Conservation (phyloP, 2,888 invertebrate species). For the Philereme vetulata region DNA sequence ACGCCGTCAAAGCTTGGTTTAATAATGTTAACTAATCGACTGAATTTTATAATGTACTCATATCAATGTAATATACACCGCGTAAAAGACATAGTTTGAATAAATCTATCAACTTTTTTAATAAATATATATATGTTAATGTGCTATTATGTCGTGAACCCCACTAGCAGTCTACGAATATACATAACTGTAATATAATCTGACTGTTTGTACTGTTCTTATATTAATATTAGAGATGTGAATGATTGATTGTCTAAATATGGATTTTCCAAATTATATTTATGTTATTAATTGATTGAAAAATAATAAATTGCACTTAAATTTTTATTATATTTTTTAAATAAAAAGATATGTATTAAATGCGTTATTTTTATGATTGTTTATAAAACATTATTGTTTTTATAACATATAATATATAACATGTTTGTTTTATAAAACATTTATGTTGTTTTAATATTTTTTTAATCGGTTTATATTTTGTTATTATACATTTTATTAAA, state of each 20-base stretch:
- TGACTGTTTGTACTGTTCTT: slow-evolving; percentile 38
- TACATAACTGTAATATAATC: slow-evolving; percentile 30
- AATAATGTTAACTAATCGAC: slow-evolving; percentile 49
- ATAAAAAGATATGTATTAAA: too few species aligned
- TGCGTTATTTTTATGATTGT: neutral
- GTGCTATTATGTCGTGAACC: slow-evolving; percentile 47
- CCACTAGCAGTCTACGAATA: slow-evolving; percentile 52
- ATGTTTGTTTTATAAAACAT: neutral
- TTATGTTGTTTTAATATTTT: neutral
- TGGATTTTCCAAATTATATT: neutral
- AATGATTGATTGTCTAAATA: slow-evolving; percentile 40
- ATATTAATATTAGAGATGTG: slow-evolving; percentile 29
- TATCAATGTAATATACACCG: slow-evolving; percentile 54
- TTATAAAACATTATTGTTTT: neutral
- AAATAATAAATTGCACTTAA: neutral
- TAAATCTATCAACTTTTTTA: slow-evolving; percentile 58
- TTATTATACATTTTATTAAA: too few species aligned
- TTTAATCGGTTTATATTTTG: slow-evolving; percentile 3
- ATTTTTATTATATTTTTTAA: too few species aligned
- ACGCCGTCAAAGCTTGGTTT: slow-evolving; percentile 17
- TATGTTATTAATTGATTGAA: neutral
- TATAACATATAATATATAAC: slow-evolving; percentile 1
- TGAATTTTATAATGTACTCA: slow-evolving; percentile 64
- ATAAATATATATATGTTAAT: slow-evolving; percentile 42
- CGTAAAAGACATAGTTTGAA: slow-evolving; percentile 51